phyloP scores from a whole-genome alignment of 2,797 vertebrate species.

The Galaxias olidus region DNA sequence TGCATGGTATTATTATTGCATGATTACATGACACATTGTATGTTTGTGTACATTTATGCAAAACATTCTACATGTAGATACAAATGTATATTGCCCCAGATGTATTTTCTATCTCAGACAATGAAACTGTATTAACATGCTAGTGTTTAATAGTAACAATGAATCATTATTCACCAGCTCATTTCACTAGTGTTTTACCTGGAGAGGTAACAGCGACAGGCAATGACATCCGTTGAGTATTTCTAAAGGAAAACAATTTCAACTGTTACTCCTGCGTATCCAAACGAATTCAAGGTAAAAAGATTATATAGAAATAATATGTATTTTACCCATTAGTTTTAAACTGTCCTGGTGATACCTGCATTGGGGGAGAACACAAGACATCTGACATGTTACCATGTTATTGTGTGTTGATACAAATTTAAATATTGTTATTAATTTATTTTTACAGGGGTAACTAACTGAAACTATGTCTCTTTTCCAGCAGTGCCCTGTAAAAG shows the following conservation, averaged over 20 bases:
- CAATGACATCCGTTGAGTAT: constrained; percentile 76
- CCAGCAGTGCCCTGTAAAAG: no score
- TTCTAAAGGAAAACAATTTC: constrained; percentile 48
- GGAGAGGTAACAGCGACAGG: constrained; percentile 87
- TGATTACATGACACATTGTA: neutral
- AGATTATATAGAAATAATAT: no score
- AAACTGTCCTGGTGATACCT: constrained; percentile 71
- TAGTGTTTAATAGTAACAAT: neutral
- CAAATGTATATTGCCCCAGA: neutral
- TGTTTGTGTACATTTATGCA: no score
- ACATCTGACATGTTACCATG: neutral
- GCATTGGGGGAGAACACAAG: neutral
- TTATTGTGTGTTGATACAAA: neutral
- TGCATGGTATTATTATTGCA: no score
- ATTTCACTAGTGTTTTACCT: no score
- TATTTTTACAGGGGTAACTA: no score
- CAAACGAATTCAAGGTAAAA: no score
- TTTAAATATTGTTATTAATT: no score
- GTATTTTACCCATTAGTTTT: constrained; percentile 71
- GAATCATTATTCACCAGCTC: neutral
- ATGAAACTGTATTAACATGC: neutral
- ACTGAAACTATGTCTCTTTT: no score
- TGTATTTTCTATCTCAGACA: no score
- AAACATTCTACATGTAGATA: neutral
- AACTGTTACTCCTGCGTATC: no score